Conservation (phyloP, 2,113 vertebrate species). For the Merops nubicus region DNA sequence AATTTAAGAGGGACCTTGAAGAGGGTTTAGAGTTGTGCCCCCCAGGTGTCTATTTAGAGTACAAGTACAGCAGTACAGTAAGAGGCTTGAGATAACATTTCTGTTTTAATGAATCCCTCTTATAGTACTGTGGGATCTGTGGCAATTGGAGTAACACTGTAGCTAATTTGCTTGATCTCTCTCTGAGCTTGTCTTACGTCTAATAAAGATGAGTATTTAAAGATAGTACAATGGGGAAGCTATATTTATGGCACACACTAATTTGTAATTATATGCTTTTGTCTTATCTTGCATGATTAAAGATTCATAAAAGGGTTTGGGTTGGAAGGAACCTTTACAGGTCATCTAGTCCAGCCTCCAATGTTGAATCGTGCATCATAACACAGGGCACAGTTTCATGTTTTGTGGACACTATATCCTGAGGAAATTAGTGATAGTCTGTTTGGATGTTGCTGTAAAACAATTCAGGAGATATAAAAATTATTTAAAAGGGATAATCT, state of each 20-base stretch:
- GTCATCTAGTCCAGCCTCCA: neutral
- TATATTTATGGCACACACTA: neutral
- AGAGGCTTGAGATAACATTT: neutral
- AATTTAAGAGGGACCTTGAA: neutral
- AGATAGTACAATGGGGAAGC: neutral
- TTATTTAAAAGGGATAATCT: neutral
- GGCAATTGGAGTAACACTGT: neutral
- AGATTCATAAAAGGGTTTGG: neutral
- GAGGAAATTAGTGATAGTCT: neutral
- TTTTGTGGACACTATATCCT: neutral
- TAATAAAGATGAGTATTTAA: slow-evolving; percentile 3
- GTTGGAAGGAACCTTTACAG: too few species aligned
- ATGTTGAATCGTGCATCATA: neutral
- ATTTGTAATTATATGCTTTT: neutral
- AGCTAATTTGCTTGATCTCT: neutral
- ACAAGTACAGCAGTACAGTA: neutral
- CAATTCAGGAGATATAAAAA: neutral
- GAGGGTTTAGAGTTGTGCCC: neutral
- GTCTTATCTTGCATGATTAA: neutral
- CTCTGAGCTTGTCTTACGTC: neutral
- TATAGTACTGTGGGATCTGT: neutral
- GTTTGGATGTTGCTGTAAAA: neutral
- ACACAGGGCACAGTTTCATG: neutral
- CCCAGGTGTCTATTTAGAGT: neutral
- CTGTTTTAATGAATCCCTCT: neutral